Conservation (phyloP, 92 coral and sea anemone genomes). For the Epizoanthus scotinus region DNA sequence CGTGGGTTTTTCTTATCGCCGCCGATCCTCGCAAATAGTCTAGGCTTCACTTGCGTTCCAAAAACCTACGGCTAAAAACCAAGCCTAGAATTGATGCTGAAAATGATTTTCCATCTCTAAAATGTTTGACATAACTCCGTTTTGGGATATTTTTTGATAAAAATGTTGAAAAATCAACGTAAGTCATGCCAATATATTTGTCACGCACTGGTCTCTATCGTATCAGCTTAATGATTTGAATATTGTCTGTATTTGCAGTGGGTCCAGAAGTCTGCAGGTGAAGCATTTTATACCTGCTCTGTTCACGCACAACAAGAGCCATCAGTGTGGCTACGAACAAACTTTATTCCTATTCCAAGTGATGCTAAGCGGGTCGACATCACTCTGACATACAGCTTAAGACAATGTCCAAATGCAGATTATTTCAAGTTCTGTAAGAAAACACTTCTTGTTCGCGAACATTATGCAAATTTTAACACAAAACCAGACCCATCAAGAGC, state of each 20-base stretch:
- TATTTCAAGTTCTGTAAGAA: slow-evolving; percentile 5
- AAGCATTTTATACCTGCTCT: not conserved
- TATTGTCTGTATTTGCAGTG: slow-evolving; percentile 1
- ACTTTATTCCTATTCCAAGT: not conserved
- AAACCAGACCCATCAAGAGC: not conserved
- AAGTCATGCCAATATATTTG: no score
- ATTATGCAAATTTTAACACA: not conserved
- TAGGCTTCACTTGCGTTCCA: no score
- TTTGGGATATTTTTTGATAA: no score
- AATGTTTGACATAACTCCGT: no score
- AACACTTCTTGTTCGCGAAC: not conserved
- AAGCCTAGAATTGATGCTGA: no score
- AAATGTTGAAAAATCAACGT: no score
- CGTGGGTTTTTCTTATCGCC: no score
- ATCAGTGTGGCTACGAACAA: slow-evolving; percentile 12
- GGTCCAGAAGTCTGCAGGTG: not conserved
- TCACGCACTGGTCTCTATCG: no score
- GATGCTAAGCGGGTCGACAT: slow-evolving; percentile 26
- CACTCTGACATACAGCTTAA: not conserved
- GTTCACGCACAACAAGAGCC: not conserved
- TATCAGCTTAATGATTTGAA: not conserved
- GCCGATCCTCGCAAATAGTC: no score
- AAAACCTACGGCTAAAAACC: no score
- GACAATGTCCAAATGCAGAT: not conserved
- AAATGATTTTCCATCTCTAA: no score